These are phyloP conservation scores for Synaphobranchus kaupii DNA, from an alignment of 2,797 vertebrate species.

Conservation along the genomic window DNA sequence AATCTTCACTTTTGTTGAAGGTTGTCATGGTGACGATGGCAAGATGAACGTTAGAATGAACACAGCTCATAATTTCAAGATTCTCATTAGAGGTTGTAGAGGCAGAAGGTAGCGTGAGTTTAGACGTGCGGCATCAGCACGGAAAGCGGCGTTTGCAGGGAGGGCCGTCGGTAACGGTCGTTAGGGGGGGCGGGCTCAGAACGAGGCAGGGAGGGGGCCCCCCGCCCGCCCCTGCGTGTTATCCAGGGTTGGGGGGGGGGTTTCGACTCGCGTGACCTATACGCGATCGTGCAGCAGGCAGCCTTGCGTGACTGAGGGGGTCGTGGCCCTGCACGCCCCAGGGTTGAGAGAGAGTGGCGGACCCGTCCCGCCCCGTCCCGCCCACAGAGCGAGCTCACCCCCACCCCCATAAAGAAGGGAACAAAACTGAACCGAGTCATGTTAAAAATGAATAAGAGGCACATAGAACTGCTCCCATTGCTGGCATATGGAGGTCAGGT, in stretches of 20 bases:
- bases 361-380: background rate
- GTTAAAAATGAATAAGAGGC: background rate
- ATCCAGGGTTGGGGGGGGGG: slow-evolving; percentile 4
- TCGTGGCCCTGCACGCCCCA: slow-evolving; percentile 22
- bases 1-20: too few relatives aligned
- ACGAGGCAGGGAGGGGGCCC: background rate
- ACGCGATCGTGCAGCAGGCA: background rate
- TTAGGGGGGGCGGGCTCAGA: background rate
- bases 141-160: background rate
- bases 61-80: too few relatives aligned
- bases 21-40: too few relatives aligned
- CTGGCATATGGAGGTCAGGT: background rate
- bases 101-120: too few relatives aligned
- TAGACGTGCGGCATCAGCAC: too few relatives aligned
- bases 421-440: background rate
- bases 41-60: too few relatives aligned
- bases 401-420: background rate
- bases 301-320: slow-evolving; percentile 30
- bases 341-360: slow-evolving; percentile 14
- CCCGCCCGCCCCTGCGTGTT: slow-evolving; percentile 25
- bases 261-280: slow-evolving; percentile 24
- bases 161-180: background rate
- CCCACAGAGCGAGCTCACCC: background rate
- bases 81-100: too few relatives aligned
- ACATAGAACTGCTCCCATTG: background rate